Evolutionary conservation across 1,140 invertebrate genomes (phyloP), one percentile per base, ranked within the genome.

Genomic region (Drosophila trapezifrons): DNA sequence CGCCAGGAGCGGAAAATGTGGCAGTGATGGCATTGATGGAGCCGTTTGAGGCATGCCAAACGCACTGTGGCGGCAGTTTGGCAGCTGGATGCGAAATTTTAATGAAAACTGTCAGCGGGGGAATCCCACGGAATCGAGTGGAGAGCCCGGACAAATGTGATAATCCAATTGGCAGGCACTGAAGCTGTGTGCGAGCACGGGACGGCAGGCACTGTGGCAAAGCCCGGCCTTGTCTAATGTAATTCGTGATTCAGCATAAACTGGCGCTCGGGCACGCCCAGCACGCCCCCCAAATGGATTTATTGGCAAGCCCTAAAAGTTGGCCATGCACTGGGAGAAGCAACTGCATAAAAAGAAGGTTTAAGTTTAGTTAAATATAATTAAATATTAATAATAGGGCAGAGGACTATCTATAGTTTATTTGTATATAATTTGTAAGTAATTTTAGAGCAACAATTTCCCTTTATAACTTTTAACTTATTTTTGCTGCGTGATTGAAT

Each of bases 201-300:
- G 12, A 20, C 42, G 27, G 40, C 47, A 55, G 27, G 40, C 47
- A 55, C 63, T 46, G 65, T 71, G 60, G 37, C 51, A 66, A 72
- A 78, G 59, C 75, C 75, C 49, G 42, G 69, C 66, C 73, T 80
- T 69, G 63, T 78, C 85, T 89, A 89, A 89, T 89, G 84, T 83
- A 89, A 85, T 84, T 89, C 84, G 84, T 89, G 84, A 90, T 90
- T 89, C 84, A 89, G 84, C 84, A 89, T 89, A 89, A 89, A 90
- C 82, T 78, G 72, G 54, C 59, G 58, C 37, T 27, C 20, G 66
- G 52, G 38, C 46, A 65, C 78, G 64, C 59, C 54, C 38, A 58
- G 46, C 13, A 42, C 38, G 49, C 49, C 38, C 18, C 35, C 7
- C 29, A 27, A 18, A 54, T 43, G 70, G 69, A 89, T 89, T 89